Evolutionary conservation across 2,797 vertebrate genomes (phyloP), one percentile per base, ranked within the genome.

Genomic region (Ctenosaura bakeri): DNA sequence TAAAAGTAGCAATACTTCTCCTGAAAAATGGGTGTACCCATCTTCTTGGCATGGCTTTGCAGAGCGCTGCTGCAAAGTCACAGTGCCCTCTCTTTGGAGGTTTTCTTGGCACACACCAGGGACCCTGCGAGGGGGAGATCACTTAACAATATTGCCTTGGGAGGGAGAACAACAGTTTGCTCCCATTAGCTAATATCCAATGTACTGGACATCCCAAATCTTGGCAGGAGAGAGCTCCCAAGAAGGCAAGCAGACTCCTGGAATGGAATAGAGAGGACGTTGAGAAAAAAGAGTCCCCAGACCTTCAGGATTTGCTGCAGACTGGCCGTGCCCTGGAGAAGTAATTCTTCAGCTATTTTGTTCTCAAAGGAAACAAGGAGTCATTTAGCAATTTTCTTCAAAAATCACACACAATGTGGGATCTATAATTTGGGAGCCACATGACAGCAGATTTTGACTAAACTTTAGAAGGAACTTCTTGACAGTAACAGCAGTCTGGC

Each of bases 21-120:
- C 0, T 0, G 93, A 92, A 85, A 89, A 90, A 91, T 24, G 62
- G 92, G 91, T 29, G 85, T 35, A 52, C 54, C 78, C 2, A 3
- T 14, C 76, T 52, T 78, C 81, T 88, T 96, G 95, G 94, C 93
- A 93, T 87, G 82, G 78, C 86, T 91, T 90, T 83, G 89, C 0
- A 2, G 77, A 69, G 52, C 93, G 82, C 89, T 93, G 94, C 90
- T 93, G 92, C 95, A 96, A 96, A 93, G 95, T 95, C 96, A 95
- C 91, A 90, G 73, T 94, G 94, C 95, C 94, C 95, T 94, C 94
- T 92, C 10, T 83, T 93, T 85, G 93, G 93, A 59, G 87, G 81
- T 20, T 62, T 93, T 95, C 88, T 92, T 94, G 90, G 94, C 90
- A 90, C 92, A 90, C 87, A 85, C 93, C 93, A 88, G 91, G 95